These are phyloP conservation scores for Caradrina clavipalpis DNA, from an alignment of 2,888 invertebrate genomes.

Conservation along the genomic window DNA sequence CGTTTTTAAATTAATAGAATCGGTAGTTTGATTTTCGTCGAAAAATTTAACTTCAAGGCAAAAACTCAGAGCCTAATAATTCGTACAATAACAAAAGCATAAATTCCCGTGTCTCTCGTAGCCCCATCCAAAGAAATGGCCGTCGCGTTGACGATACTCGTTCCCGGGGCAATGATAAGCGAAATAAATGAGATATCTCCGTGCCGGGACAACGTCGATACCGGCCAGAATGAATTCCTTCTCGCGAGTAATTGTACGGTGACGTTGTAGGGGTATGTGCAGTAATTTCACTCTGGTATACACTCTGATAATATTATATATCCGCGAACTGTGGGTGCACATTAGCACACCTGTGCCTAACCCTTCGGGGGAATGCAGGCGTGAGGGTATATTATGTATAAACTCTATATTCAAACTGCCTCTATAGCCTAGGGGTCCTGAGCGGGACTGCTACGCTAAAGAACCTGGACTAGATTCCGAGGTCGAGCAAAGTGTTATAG, in stretches of 20 bases:
- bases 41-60: not conserved
- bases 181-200: slow-evolving; percentile 84
- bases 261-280: slow-evolving; percentile 33
- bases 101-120: slow-evolving; percentile 49
- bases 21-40: too few species aligned
- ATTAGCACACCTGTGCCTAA: too few species aligned
- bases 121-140: slow-evolving; percentile 75
- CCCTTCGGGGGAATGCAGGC: too few species aligned
- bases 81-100: slow-evolving; percentile 39
- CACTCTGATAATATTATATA: too few species aligned
- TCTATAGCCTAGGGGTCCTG: too few species aligned
- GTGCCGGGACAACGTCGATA: slow-evolving; percentile 74
- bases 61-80: slow-evolving; percentile 13
- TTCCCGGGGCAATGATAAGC: slow-evolving; percentile 82
- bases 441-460: too few species aligned
- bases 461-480: too few species aligned
- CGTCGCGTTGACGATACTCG: slow-evolving; percentile 79
- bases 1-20: too few species aligned
- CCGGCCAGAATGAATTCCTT: slow-evolving; percentile 69
- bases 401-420: not conserved
- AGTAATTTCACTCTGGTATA: slow-evolving; percentile 48
- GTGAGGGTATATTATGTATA: too few species aligned
- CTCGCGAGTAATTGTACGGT: slow-evolving; percentile 64
- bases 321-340: too few species aligned
- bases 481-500: too few species aligned